Conservation (phyloP, 92 coral and sea anemone genomes). For the Epizoanthus ramosus region DNA sequence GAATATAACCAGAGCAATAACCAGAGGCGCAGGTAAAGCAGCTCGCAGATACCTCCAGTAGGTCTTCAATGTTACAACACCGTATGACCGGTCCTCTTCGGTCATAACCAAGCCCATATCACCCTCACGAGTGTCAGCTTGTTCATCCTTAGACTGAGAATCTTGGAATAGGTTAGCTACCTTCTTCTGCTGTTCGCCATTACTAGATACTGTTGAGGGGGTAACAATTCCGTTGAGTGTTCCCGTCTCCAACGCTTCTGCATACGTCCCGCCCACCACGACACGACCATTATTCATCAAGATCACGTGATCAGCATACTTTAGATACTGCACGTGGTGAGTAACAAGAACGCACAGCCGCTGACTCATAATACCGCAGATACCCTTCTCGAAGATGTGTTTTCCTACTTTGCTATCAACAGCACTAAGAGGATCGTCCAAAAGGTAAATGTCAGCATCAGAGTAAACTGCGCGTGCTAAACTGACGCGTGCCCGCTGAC, state of each 20-base stretch:
- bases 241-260: neutral
- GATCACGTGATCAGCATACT: constrained; percentile 2
- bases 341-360: constrained; percentile 10
- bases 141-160: neutral
- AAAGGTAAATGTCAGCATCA: constrained; percentile 1
- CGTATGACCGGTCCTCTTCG: neutral
- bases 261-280: neutral
- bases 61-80: neutral
- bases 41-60: neutral
- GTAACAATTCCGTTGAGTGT: neutral
- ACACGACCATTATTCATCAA: neutral
- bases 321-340: neutral
- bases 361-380: neutral
- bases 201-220: no score
- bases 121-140: neutral
- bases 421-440: constrained; percentile 3
- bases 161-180: neutral
- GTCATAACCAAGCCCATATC: neutral
- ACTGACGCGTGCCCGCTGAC: no score
- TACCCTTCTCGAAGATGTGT: neutral
- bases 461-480: neutral
- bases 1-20: neutral
- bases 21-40: neutral
- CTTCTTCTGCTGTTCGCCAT: neutral
- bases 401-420: constrained; percentile 7